Conservation (phyloP, 2,113 vertebrate genomes). For the Phylloscopus trochiloides region DNA sequence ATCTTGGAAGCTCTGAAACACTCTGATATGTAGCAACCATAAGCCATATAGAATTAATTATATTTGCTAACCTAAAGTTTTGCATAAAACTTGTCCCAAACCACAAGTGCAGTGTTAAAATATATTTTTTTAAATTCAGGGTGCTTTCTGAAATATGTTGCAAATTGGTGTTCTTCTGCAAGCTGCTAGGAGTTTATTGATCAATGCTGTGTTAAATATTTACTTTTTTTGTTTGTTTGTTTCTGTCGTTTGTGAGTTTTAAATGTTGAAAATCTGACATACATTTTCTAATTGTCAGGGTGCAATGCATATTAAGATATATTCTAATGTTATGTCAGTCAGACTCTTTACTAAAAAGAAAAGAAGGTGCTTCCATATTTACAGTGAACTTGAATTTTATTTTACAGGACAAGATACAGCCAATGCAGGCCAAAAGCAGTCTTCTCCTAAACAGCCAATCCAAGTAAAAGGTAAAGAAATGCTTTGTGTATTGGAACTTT, state of each 20-base stretch:
- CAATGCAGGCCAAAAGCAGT: slow-evolving; percentile 66
- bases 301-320: neutral
- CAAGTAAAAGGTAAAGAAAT: slow-evolving; percentile 77
- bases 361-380: neutral
- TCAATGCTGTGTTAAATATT: neutral
- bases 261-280: neutral
- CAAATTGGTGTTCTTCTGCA: neutral
- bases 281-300: neutral
- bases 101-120: neutral
- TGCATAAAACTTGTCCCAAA: neutral
- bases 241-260: neutral
- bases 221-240: neutral
- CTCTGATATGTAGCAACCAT: neutral
- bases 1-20: neutral
- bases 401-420: slow-evolving; percentile 64
- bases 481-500: neutral
- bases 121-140: neutral
- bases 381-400: neutral
- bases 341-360: neutral
- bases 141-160: neutral
- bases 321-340: neutral
- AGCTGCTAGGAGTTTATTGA: neutral
- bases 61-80: neutral
- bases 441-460: slow-evolving; percentile 69
- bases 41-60: neutral